Percentiles rank a stretch among this genome's conserved stretches.
phyloP scores from a whole-genome alignment of 2,888 invertebrate species.

The Ophion ellenae region DNA sequence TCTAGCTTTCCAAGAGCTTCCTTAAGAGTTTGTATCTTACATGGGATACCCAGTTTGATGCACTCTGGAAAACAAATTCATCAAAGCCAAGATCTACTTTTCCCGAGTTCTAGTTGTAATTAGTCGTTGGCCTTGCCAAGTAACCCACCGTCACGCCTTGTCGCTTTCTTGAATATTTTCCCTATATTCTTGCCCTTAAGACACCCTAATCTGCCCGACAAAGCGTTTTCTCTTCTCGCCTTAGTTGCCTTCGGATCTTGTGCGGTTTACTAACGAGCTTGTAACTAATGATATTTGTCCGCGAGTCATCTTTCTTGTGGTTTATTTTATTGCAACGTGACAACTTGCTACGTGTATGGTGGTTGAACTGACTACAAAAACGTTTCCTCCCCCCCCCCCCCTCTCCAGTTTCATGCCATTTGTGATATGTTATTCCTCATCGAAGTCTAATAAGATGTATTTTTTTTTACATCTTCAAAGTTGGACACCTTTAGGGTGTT shows the following conservation, averaged over 20 bases:
- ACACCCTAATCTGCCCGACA: conserved; percentile 17
- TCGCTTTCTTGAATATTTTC: conserved; percentile 25
- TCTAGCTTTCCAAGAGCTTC: conserved; percentile 29
- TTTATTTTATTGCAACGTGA: neutral
- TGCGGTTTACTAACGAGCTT: neutral
- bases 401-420: neutral
- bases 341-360: neutral
- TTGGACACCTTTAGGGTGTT: neutral
- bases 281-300: conserved; percentile 7
- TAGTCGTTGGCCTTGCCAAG: neutral
- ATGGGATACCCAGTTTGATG: conserved; percentile 15
- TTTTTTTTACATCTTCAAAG: neutral
- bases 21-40: neutral
- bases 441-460: neutral
- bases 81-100: conserved; percentile 69
- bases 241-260: neutral
- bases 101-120: neutral
- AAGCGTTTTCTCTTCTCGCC: conserved; percentile 9
- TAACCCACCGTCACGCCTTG: conserved; percentile 5
- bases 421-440: neutral
- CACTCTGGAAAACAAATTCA: conserved; percentile 72
- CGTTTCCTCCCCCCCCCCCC: neutral
- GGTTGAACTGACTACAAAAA: neutral
- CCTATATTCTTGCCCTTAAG: conserved; percentile 15
- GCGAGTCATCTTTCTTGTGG: neutral